Evolutionary conservation across 2,797 vertebrate genomes (phyloP), one percentile per base, ranked within the genome.

Genomic region (Micrastur ruficollis): DNA sequence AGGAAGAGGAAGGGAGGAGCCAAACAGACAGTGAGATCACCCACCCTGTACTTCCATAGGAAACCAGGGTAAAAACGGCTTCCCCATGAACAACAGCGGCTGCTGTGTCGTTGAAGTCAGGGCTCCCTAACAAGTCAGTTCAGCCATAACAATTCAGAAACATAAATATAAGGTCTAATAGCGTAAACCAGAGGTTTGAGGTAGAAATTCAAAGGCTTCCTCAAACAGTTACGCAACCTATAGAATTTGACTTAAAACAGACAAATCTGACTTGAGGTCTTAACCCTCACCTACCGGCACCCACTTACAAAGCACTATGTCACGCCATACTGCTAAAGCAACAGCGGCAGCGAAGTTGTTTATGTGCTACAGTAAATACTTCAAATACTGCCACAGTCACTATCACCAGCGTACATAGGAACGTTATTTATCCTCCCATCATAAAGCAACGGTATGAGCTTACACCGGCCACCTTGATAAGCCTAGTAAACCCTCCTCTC

Each of bases 1-100:
- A 92, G 92, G 86, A 95, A 96, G 79, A 93, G 93, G 93, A 96
- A 97, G 89, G 92, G 93, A 96, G 93, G 90, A 95, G 95, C 75
- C 93, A 94, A 87, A 91, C 49, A 95, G 87, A 93, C 70, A 94
- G 49, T 52, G 71, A 92, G 73, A 91, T 93, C 83, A 94, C 62
- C 56, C 83, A 23, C n/a, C 11, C 61, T 0, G 0, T 27, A 52
- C 47, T 84, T 86, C 86, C 78, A 85, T 80, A 94, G 86, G 90
- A 96, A 97, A 92, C n/a, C 66, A 49, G 58, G 49, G 53, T 89
- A 59, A 62, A 86, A 92, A 58, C 12, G 0, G 47, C 58, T 80
- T 47, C 56, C 49, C 81, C 76, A 25, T 0, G 2, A 91, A 36
- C 34, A 49, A 15, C 8, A 0, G 32, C 9, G 63, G n/a, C 52